phyloP scores from a whole-genome alignment of 1,140 invertebrate genomes.

The Drosophila dunni region DNA sequence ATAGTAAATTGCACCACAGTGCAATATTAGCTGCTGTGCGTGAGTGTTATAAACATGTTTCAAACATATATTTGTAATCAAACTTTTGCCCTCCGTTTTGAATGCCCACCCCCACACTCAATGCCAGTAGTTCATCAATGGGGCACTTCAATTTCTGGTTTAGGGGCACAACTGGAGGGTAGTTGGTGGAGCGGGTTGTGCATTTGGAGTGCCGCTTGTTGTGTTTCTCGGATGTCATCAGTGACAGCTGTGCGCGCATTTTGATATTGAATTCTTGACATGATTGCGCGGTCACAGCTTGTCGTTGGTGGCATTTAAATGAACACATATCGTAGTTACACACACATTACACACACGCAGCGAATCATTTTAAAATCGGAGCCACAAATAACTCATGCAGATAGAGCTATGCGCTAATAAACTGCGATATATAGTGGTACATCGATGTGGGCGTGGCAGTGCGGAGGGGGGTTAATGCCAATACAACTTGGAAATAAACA shows the following conservation, averaged over 20 bases:
- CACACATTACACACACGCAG: not conserved
- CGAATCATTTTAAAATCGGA: conserved; percentile 42
- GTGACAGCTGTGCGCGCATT: conserved; percentile 70
- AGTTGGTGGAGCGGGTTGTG: not conserved
- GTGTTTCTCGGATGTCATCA: conserved; percentile 67
- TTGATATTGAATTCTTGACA: conserved; percentile 83
- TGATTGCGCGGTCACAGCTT: conserved; percentile 77
- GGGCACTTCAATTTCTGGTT: conserved; percentile 19
- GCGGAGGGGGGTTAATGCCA: not conserved
- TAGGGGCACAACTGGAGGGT: conserved; percentile 4
- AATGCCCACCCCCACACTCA: not conserved
- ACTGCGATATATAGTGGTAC: conserved; percentile 25
- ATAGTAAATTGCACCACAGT: conserved; percentile 18
- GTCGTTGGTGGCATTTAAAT: conserved; percentile 55
- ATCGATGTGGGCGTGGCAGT: not conserved
- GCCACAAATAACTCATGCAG: conserved; percentile 53
- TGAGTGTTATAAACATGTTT: conserved; percentile 47
- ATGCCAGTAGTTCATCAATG: conserved; percentile 75
- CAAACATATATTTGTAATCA: conserved; percentile 67
- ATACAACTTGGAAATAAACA: conserved; percentile 8
- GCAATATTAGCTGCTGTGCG: conserved; percentile 1
- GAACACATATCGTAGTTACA: conserved; percentile 57
- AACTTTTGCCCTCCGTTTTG: conserved; percentile 36
- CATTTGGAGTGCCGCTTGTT: conserved; percentile 21
- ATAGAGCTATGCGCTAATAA: conserved; percentile 49